Evolutionary conservation across 2,797 vertebrate species (phyloP).

Genomic region (Thamnophis elegans): DNA sequence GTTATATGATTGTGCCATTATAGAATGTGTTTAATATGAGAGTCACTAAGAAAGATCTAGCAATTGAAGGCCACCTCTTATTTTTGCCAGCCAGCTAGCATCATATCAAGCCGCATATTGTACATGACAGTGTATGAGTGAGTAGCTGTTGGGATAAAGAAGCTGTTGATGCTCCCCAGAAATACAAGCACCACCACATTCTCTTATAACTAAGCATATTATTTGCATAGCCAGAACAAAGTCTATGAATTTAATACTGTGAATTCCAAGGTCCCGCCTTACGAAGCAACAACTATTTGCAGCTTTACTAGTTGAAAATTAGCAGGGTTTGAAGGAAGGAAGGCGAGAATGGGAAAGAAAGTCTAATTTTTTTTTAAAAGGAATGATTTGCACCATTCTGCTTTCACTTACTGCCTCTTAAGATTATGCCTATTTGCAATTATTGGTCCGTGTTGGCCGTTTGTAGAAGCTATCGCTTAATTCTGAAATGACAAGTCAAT

Average conservation of each 20-base stretch:
- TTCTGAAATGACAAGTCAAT: neutral
- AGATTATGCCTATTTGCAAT: neutral
- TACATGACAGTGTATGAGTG: neutral
- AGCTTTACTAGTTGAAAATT: slow-evolving; percentile 67
- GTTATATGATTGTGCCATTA: neutral
- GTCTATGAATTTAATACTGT: slow-evolving; percentile 62
- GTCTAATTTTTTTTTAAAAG: neutral
- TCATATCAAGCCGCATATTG: neutral
- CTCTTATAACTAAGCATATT: slow-evolving; percentile 62
- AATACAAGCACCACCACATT: slow-evolving; percentile 44
- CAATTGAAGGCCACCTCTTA: neutral
- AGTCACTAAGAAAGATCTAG: neutral
- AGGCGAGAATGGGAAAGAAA: neutral
- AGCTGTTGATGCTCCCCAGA: slow-evolving; percentile 44
- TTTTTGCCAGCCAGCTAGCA: neutral
- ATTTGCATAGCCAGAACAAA: slow-evolving; percentile 59
- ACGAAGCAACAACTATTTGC: slow-evolving; percentile 27
- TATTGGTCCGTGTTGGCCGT: neutral
- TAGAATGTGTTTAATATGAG: neutral
- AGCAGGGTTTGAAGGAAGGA: slow-evolving; percentile 39
- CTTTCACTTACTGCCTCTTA: neutral
- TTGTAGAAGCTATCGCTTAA: neutral
- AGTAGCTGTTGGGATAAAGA: slow-evolving; percentile 19
- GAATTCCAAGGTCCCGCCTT: slow-evolving; percentile 57
- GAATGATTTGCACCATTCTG: neutral